Conservation (phyloP, 2,888 invertebrate genomes). For the Biston stratarius region DNA sequence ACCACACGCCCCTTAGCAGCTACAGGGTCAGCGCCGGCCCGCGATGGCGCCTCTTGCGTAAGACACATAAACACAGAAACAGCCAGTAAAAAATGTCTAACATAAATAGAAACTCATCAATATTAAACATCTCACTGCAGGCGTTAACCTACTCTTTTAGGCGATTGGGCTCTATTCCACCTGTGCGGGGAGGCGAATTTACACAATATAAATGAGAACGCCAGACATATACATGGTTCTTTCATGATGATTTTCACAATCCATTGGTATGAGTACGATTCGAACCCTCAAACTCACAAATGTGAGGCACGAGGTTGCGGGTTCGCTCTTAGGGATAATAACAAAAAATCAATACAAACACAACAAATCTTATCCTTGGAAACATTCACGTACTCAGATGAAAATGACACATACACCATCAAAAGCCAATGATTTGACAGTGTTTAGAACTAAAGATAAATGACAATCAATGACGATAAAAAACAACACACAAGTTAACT, state of each 20-base stretch:
- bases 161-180: no score
- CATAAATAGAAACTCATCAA: no score
- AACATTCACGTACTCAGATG: conserved; percentile 3
- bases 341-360: neutral
- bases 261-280: no score
- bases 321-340: no score
- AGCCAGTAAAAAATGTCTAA: neutral
- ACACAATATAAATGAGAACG: no score
- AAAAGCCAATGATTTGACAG: conserved; percentile 7
- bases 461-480: neutral
- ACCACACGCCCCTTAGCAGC: conserved; percentile 83
- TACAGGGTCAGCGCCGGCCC: conserved; percentile 79
- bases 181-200: no score
- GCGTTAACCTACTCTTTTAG: no score
- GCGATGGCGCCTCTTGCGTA: conserved; percentile 28
- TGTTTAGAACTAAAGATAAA: conserved; percentile 6
- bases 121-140: no score
- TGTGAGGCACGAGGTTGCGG: no score
- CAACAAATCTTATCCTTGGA: neutral
- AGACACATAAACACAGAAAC: conserved; percentile 12
- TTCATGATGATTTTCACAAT: neutral
- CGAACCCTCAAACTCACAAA: no score
- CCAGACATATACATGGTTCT: no score
- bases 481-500: conserved; percentile 24
- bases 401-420: conserved; percentile 7